phyloP scores from a whole-genome alignment of 2,888 invertebrate genomes.

The Dicyrtomina minuta region DNA sequence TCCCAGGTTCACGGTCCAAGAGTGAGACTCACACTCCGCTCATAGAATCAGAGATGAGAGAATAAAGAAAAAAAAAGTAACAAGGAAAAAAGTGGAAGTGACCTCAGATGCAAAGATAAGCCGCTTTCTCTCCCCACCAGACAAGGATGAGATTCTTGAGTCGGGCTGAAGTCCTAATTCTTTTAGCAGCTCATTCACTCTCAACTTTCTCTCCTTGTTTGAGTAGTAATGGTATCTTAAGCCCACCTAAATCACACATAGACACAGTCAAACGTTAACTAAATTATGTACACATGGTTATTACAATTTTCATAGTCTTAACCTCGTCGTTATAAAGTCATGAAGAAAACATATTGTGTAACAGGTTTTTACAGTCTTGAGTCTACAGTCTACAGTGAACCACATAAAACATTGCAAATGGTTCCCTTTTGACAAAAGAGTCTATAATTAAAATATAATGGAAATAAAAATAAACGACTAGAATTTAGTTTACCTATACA shows the following conservation, averaged over 20 bases:
- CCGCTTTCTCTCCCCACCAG: slow-evolving; percentile 94
- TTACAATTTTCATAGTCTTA: no score
- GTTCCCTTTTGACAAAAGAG: not conserved
- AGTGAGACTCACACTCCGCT: not conserved
- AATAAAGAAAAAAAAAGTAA: not conserved
- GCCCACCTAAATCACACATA: slow-evolving; percentile 9
- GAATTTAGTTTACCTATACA: no score
- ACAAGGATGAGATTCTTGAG: slow-evolving; percentile 59
- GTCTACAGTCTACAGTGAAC: no score
- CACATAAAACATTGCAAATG: not conserved
- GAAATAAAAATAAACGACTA: not conserved
- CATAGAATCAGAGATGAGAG: not conserved
- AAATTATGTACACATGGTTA: no score
- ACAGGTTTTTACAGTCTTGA: no score
- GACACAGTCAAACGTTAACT: not conserved
- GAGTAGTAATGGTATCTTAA: slow-evolving; percentile 12
- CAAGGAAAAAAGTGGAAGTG: not conserved
- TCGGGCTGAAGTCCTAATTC: slow-evolving; percentile 21
- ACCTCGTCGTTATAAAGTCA: no score
- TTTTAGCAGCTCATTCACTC: slow-evolving; percentile 25
- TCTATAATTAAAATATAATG: not conserved
- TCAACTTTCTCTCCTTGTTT: not conserved
- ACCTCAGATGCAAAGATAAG: slow-evolving; percentile 95
- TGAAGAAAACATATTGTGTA: no score
- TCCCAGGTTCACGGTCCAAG: no score